phyloP scores from a whole-genome alignment of 2,797 vertebrate genomes.

The Furcifer pardalis region DNA sequence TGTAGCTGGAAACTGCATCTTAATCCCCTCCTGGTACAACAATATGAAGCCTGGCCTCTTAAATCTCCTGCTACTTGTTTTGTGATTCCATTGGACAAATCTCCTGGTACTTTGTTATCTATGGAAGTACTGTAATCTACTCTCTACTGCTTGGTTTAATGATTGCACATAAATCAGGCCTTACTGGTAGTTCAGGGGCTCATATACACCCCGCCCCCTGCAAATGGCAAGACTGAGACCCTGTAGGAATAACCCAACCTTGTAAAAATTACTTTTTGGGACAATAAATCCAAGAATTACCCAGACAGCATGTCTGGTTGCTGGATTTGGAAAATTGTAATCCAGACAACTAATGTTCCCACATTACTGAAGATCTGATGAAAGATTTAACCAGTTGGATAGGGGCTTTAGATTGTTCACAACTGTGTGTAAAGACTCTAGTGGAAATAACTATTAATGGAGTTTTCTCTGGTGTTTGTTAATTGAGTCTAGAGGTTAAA shows the following conservation, averaged over 20 bases:
- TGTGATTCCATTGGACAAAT: background rate
- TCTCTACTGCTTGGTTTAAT: background rate
- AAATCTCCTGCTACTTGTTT: background rate
- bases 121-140: background rate
- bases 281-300: too few species aligned
- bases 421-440: background rate
- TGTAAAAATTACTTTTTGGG: too few species aligned
- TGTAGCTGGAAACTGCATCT: background rate
- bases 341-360: too few species aligned
- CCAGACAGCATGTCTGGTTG: too few species aligned
- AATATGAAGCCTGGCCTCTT: too few species aligned
- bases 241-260: background rate
- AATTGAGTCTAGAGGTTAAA: conserved; percentile 18
- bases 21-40: background rate
- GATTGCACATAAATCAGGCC: background rate
- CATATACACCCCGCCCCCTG: background rate
- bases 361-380: background rate
- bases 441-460: background rate
- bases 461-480: conserved; percentile 4
- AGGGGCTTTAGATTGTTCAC: background rate
- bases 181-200: background rate
- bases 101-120: background rate
- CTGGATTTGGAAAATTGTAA: too few species aligned
- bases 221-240: background rate
- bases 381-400: background rate